phyloP scores from a whole-genome alignment of 2,797 vertebrate genomes.

The Falco concolor region DNA sequence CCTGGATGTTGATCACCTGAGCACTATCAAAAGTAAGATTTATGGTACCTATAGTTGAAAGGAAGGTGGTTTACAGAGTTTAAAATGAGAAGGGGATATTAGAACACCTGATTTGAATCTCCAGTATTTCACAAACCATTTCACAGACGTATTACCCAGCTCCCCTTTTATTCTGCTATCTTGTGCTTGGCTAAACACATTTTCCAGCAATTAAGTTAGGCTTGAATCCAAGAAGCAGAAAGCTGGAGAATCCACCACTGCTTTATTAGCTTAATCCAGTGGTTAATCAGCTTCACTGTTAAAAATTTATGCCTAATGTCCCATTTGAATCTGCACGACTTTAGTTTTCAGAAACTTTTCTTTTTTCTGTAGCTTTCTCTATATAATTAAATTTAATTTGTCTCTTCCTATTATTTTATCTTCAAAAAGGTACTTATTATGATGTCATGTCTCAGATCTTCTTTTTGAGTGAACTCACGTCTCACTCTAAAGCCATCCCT shows the following conservation, averaged over 20 bases:
- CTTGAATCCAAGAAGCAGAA: not conserved
- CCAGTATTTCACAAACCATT: not conserved
- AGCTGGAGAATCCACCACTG: not conserved
- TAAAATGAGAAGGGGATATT: not conserved
- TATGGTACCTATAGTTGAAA: not conserved
- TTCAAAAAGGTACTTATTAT: not conserved
- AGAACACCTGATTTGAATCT: not conserved
- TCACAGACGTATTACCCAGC: not conserved
- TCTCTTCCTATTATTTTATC: not conserved
- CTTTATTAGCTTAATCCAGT: not conserved
- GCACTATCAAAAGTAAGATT: not conserved
- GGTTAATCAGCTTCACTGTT: not conserved
- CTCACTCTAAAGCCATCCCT: not conserved
- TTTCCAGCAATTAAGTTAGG: not conserved
- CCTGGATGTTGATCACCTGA: not conserved
- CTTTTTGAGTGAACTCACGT: not conserved
- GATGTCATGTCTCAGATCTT: not conserved
- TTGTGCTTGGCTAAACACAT: not conserved
- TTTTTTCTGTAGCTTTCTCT: not conserved
- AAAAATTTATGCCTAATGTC: not conserved
- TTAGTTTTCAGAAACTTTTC: not conserved
- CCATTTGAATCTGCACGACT: not conserved
- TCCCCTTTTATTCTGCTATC: not conserved
- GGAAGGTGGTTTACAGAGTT: not conserved
- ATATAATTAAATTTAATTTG: not conserved